These are phyloP conservation scores for Meghimatium bilineatum DNA, from an alignment of 2,888 invertebrate genomes.

Conservation along the genomic window DNA sequence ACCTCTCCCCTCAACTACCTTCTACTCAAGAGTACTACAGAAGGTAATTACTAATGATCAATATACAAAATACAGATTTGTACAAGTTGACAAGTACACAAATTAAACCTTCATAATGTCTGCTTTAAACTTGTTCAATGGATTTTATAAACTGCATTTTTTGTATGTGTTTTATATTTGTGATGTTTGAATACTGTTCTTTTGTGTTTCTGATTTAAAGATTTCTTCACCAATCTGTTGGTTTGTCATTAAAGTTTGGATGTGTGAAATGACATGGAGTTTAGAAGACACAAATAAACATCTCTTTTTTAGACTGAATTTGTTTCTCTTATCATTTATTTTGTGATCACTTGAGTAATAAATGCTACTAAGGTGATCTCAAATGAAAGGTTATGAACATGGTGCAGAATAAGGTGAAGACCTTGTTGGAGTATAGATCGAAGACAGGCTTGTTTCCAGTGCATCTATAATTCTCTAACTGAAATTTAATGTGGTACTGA, in stretches of 20 bases:
- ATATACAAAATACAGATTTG: too few species aligned
- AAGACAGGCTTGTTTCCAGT: too few species aligned
- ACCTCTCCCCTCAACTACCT: too few species aligned
- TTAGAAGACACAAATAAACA: slow-evolving; percentile 40
- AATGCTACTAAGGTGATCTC: not conserved
- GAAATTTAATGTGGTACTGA: too few species aligned
- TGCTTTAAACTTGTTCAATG: not conserved
- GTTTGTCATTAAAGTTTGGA: slow-evolving; percentile 32
- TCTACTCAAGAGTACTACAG: too few species aligned
- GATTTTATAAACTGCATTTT: not conserved
- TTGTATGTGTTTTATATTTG: not conserved
- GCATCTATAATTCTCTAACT: too few species aligned
- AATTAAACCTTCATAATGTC: not conserved
- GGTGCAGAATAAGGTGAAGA: too few species aligned
- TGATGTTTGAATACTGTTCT: not conserved
- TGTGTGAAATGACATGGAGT: slow-evolving; percentile 42
- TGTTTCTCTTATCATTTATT: slow-evolving; percentile 2
- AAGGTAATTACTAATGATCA: too few species aligned
- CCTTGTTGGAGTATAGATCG: too few species aligned
- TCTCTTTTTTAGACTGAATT: slow-evolving; percentile 30
- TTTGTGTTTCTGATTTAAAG: slow-evolving; percentile 8
- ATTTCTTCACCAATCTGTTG: not conserved
- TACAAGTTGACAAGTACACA: too few species aligned
- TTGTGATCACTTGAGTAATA: not conserved
- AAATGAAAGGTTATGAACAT: too few species aligned